Base-by-base conservation (phyloP, 2,113 vertebrate species). In the Macquaria ambigua region DNA sequence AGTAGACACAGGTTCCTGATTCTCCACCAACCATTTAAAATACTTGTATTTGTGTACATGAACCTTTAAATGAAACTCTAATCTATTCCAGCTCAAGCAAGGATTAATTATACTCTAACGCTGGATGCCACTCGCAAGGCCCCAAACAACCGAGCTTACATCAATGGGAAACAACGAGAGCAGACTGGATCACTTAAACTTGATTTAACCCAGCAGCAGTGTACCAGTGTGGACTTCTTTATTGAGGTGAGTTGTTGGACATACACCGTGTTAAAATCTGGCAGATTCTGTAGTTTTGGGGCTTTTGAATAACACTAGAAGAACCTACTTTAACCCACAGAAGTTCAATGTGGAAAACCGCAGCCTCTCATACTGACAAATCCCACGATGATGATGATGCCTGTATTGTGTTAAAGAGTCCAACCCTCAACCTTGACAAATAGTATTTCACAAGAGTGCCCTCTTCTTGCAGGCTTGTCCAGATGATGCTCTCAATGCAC, bases 401-500 rank as follows among this genome's bases (percentile, higher is more conserved):
- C 31, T 1, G 61, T 61, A 55, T 48, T 79, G 5, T 7, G n/a
- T 79, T 25, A 52, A 46, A 23, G 20, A 37, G 15, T 67, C 9
- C 18, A 63, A 16, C 23, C 0, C 18, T 46, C 31, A 53, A 23
- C 28, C 8, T 74, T 58, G 31, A 39, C n/a, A 15, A 55, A 48
- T 1, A 25, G 9, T 21, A 8, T 23, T 37, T 71, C 8, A 67
- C 25, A 34, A 48, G 31, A 8, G 25, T 52, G 0, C 14, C 48
- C 8, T 68, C 34, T 52, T 56, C 18, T 71, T 90, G 21, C 75
- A 96, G 95, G 46, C 91, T 10, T 96, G 95, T 70, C 89, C 95
- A 28, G 94, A 96, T 14, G 95, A 96, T 87, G 78, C 88, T 72
- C 80, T 95, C 21, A 95, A 91, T 80, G 56, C 62, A 12, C 71